Evolutionary conservation across 2,113 vertebrate species (phyloP).

Genomic region (Ptilorrhoa leucosticta): DNA sequence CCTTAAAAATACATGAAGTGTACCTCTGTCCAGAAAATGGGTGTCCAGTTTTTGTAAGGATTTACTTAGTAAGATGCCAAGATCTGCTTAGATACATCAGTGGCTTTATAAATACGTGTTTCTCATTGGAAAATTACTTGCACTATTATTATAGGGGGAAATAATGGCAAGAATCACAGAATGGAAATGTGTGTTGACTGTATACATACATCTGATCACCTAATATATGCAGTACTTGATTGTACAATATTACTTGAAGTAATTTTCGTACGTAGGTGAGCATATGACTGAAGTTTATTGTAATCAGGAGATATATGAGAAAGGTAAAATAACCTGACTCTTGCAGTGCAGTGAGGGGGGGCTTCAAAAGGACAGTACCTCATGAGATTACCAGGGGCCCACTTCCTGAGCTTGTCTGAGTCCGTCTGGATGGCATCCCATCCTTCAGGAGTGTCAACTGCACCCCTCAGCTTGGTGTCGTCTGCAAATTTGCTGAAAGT

Average conservation of each 20-base stretch:
- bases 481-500: not conserved
- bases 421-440: not conserved
- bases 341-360: too few species aligned
- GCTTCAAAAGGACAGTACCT: not conserved
- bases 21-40: not conserved
- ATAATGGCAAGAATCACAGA: not conserved
- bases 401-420: not conserved
- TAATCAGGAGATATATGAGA: not conserved
- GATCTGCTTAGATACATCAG: not conserved
- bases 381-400: not conserved
- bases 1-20: not conserved
- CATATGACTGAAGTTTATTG: not conserved
- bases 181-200: not conserved
- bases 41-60: not conserved
- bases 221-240: not conserved
- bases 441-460: not conserved
- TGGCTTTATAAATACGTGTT: not conserved
- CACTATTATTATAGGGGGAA: not conserved
- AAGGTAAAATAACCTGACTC: not conserved
- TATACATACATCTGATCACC: not conserved
- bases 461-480: not conserved
- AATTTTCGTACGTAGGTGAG: accelerated
- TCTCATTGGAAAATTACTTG: not conserved
- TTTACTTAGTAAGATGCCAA: not conserved
- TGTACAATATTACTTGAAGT: not conserved